These are phyloP conservation scores for Channa striata DNA, from an alignment of 2,797 vertebrate genomes.

Conservation along the genomic window DNA sequence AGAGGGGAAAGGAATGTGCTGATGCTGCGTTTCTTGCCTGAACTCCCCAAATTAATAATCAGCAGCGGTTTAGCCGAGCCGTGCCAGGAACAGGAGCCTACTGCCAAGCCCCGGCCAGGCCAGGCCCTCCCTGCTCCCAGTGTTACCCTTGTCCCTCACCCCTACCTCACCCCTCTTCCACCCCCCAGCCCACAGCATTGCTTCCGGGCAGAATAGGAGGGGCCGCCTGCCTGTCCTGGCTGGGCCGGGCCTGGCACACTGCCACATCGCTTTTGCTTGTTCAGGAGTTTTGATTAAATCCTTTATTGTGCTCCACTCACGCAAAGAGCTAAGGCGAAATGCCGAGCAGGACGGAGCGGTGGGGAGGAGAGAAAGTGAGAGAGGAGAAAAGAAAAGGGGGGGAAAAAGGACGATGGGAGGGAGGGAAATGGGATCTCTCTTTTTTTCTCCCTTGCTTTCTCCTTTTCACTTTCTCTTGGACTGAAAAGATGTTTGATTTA, in stretches of 20 bases:
- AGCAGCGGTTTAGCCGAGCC: constrained; percentile 78
- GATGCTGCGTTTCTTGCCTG: constrained; percentile 81
- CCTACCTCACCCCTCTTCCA: not conserved
- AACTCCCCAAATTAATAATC: constrained; percentile 87
- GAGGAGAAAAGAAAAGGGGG: constrained; percentile 54
- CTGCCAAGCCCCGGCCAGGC: constrained; percentile 76
- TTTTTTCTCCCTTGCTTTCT: constrained; percentile 57
- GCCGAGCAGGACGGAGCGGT: constrained; percentile 63
- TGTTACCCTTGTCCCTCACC: constrained; percentile 29
- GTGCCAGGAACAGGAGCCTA: constrained; percentile 79
- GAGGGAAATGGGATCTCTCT: constrained; percentile 60
- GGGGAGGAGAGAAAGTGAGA: constrained; percentile 64
- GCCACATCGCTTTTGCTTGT: constrained; percentile 85
- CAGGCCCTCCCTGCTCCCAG: constrained; percentile 59
- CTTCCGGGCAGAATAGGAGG: constrained; percentile 71
- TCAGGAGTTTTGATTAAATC: constrained; percentile 87
- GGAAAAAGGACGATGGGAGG: constrained; percentile 3
- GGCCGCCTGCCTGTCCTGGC: constrained; percentile 52
- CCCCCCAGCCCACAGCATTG: constrained; percentile 33
- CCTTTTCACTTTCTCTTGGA: constrained; percentile 59
- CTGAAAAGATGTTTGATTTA: constrained; percentile 75
- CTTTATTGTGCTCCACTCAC: constrained; percentile 86
- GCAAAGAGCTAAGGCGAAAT: constrained; percentile 82
- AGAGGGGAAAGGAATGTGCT: constrained; percentile 80
- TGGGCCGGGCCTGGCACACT: constrained; percentile 65